These are phyloP conservation scores for Chrysolina americana DNA, from an alignment of 2,888 invertebrate species.

Conservation along the genomic window DNA sequence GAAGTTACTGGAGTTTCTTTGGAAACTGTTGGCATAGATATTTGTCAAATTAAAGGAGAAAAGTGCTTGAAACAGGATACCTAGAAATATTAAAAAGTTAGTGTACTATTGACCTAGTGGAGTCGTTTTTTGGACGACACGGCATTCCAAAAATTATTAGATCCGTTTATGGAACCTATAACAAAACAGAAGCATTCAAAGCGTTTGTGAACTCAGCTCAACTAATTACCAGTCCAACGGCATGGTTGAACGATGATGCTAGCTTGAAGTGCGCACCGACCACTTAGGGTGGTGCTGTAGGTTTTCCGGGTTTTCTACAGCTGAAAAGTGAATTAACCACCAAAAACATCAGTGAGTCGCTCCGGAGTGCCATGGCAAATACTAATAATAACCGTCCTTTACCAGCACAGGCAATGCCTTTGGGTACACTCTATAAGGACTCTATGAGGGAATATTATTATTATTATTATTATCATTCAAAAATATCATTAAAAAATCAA, in stretches of 20 bases:
- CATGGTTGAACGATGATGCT: slow-evolving; percentile 22
- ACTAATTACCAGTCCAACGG: slow-evolving; percentile 23
- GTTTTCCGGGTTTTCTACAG: too few relatives aligned
- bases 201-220: neutral
- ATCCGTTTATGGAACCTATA: neutral
- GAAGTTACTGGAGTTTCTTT: slow-evolving; percentile 1
- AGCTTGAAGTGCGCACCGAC: too few relatives aligned
- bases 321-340: too few relatives aligned
- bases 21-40: slow-evolving; percentile 9
- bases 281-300: too few relatives aligned
- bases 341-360: too few relatives aligned
- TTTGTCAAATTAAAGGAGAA: slow-evolving; percentile 17
- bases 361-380: too few relatives aligned
- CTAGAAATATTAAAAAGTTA: slow-evolving; percentile 14
- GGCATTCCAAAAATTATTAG: slow-evolving; percentile 14
- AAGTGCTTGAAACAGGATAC: slow-evolving; percentile 16
- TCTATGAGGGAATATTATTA: too few relatives aligned
- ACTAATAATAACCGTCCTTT: too few relatives aligned
- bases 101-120: neutral
- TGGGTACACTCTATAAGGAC: too few relatives aligned
- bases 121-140: neutral
- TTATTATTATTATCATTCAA: too few relatives aligned
- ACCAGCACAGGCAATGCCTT: too few relatives aligned
- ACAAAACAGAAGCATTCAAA: neutral
- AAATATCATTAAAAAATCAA: slow-evolving; percentile 14